Evolutionary conservation across 2,888 invertebrate genomes (phyloP).

Genomic region (Cryptosula pallasiana): DNA sequence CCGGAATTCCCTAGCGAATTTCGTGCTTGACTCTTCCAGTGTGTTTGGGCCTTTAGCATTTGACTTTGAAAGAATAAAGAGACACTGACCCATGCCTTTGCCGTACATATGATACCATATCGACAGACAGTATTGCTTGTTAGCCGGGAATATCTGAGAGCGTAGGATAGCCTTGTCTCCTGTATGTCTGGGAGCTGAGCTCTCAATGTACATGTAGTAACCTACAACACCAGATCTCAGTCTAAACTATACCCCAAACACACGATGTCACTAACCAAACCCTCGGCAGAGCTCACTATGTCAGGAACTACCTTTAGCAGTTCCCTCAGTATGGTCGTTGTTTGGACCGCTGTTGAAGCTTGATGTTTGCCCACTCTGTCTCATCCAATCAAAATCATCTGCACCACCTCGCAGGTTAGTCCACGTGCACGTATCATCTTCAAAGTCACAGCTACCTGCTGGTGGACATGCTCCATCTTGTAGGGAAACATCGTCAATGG

Average conservation of each 20-base stretch:
- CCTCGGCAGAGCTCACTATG: no score
- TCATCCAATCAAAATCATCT: slow-evolving; percentile 34
- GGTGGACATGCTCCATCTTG: slow-evolving; percentile 27
- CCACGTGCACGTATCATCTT: slow-evolving; percentile 37
- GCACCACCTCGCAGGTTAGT: slow-evolving; percentile 31
- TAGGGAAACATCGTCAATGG: slow-evolving; percentile 31
- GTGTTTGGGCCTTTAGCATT: no score
- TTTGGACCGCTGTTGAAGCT: slow-evolving; percentile 41
- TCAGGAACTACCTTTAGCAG: slow-evolving; percentile 47
- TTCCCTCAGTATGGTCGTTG: slow-evolving; percentile 46
- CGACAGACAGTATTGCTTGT: slow-evolving; percentile 27
- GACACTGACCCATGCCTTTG: slow-evolving; percentile 24
- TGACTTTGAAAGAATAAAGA: no score
- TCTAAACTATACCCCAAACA: no score
- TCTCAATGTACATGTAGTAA: slow-evolving; percentile 28
- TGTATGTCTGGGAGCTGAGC: slow-evolving; percentile 23
- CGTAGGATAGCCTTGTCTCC: slow-evolving; percentile 28
- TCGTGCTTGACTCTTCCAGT: no score
- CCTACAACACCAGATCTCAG: no score
- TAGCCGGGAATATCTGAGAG: not conserved
- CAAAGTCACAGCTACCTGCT: slow-evolving; percentile 36
- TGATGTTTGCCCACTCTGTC: slow-evolving; percentile 33
- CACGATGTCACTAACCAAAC: no score
- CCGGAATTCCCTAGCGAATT: no score
- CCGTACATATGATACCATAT: slow-evolving; percentile 33